phyloP scores from a whole-genome alignment of 2,113 vertebrate genomes.

The Sturnira hondurensis region DNA sequence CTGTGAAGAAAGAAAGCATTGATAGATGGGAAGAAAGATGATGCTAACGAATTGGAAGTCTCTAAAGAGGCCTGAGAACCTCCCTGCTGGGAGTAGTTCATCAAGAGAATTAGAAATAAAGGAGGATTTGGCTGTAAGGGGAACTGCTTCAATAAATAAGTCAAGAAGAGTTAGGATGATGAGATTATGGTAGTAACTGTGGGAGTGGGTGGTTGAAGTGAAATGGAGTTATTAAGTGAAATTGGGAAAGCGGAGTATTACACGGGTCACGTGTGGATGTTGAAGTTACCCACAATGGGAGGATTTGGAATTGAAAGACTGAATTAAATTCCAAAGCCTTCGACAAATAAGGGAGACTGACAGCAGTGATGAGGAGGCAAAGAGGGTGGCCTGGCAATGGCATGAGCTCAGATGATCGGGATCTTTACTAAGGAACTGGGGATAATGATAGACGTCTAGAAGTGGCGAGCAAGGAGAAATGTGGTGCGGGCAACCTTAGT shows the following conservation, averaged over 20 bases:
- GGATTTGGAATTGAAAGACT: neutral
- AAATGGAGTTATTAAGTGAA: neutral
- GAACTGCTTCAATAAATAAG: neutral
- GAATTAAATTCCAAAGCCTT: neutral
- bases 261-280: neutral
- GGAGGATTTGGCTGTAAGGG: neutral
- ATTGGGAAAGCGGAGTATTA: neutral
- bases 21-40: neutral
- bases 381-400: neutral
- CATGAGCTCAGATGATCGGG: neutral
- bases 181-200: neutral
- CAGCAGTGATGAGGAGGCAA: neutral
- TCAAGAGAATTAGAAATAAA: neutral
- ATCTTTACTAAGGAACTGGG: neutral
- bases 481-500: neutral
- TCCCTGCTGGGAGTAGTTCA: neutral
- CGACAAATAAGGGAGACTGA: neutral
- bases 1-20: neutral
- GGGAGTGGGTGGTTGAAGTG: neutral
- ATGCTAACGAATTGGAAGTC: neutral
- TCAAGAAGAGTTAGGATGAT: neutral
- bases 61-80: neutral
- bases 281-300: neutral
- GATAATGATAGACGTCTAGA: neutral
- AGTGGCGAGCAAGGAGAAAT: neutral